Percentiles rank a stretch among this genome's conserved stretches.
Conservation (phyloP, 2,113 vertebrate genomes). For the Piaya cayana region DNA sequence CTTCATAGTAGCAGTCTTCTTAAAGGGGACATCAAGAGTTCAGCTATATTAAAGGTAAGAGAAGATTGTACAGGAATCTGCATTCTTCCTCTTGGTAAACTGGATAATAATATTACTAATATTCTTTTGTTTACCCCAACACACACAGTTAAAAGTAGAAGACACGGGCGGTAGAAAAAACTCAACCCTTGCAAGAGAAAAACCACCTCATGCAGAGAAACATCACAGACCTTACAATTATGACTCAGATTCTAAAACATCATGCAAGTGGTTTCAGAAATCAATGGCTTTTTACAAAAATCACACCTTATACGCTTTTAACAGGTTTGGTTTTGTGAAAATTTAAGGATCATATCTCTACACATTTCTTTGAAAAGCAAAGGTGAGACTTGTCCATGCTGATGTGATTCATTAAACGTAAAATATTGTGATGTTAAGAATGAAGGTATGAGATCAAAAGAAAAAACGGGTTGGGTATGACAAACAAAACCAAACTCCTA, state of each 20-base stretch:
- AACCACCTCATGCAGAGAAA: neutral
- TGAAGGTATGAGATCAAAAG: neutral
- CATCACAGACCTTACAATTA: neutral
- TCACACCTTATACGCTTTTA: neutral
- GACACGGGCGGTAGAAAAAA: neutral
- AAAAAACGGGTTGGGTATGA: neutral
- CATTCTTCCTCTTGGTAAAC: neutral
- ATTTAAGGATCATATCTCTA: neutral
- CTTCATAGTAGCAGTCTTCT: neutral
- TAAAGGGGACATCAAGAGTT: neutral
- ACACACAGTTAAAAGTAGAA: neutral
- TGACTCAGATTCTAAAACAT: neutral
- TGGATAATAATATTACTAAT: neutral
- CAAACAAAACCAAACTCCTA: neutral
- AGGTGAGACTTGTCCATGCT: neutral
- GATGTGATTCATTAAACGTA: accelerated
- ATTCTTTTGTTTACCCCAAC: too few species aligned
- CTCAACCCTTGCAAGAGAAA: neutral
- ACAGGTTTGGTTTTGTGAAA: neutral
- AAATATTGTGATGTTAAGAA: neutral
- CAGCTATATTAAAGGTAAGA: neutral
- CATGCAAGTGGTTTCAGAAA: neutral
- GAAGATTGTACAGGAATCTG: neutral
- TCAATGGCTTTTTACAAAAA: neutral
- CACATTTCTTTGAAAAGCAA: neutral